These are phyloP conservation scores for Mongoloraphidia duomilia DNA, from an alignment of 2,888 invertebrate species.

Conservation along the genomic window DNA sequence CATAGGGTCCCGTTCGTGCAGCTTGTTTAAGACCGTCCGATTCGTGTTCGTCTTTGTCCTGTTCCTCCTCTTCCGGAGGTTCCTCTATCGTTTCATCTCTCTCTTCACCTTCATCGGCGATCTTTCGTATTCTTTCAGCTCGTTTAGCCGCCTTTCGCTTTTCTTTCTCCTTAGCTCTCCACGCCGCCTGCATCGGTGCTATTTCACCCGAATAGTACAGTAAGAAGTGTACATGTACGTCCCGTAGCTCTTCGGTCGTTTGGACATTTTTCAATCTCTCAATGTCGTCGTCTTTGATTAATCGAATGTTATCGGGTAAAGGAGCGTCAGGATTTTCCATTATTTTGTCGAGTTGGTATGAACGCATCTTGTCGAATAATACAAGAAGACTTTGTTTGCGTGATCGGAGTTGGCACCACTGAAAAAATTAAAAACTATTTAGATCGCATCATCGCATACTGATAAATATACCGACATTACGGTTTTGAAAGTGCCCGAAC, in stretches of 20 bases:
- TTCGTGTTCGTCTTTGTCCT: slow-evolving; percentile 37
- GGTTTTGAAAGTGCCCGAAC: too few species aligned
- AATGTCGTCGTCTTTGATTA: slow-evolving; percentile 75
- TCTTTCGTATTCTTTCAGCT: slow-evolving; percentile 32
- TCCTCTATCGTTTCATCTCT: slow-evolving; percentile 46
- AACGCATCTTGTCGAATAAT: slow-evolving; percentile 82
- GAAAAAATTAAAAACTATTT: slow-evolving; percentile 12
- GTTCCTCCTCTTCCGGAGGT: slow-evolving; percentile 35
- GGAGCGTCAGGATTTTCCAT: slow-evolving; percentile 74
- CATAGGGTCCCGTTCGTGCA: slow-evolving; percentile 75
- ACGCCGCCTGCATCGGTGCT: slow-evolving; percentile 66
- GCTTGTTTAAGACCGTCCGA: slow-evolving; percentile 67
- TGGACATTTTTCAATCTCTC: slow-evolving; percentile 62
- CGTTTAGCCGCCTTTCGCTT: slow-evolving; percentile 38
- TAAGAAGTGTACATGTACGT: slow-evolving; percentile 85
- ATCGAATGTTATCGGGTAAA: slow-evolving; percentile 64
- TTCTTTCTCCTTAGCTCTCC: slow-evolving; percentile 50
- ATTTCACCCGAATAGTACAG: slow-evolving; percentile 81
- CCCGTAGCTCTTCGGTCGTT: slow-evolving; percentile 81
- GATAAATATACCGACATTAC: too few species aligned
- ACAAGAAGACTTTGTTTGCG: slow-evolving; percentile 70
- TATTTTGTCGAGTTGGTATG: slow-evolving; percentile 71
- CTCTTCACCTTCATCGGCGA: slow-evolving; percentile 47
- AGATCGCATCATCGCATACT: not conserved
- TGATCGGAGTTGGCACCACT: slow-evolving; percentile 79